Conservation (phyloP, 2,888 invertebrate genomes). For the Nymphalis urticae region DNA sequence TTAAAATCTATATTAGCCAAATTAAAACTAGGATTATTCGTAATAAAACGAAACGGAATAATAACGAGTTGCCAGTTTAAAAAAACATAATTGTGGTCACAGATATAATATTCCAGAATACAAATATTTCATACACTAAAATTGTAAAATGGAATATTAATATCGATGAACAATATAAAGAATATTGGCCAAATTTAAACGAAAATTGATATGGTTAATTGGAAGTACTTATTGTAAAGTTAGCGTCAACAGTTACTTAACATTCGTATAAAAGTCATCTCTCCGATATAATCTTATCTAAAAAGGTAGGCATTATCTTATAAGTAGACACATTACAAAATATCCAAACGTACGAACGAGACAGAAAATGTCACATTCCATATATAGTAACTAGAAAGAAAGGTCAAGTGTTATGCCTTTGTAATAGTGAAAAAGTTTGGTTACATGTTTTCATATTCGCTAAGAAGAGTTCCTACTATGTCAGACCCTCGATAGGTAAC, state of each 20-base stretch:
- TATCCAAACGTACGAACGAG: conserved; percentile 56
- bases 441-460: conserved; percentile 63
- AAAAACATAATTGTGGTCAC: conserved; percentile 32
- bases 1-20: conserved; percentile 77
- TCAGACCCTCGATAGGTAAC: conserved; percentile 45
- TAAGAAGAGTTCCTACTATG: conserved; percentile 60
- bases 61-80: conserved; percentile 53
- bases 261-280: conserved; percentile 81
- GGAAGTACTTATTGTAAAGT: conserved; percentile 77
- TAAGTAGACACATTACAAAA: conserved; percentile 69
- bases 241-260: conserved; percentile 80
- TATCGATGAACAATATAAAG: conserved; percentile 21
- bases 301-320: conserved; percentile 76
- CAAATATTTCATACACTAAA: conserved; percentile 6
- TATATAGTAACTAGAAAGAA: conserved; percentile 50
- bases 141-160: conserved; percentile 23
- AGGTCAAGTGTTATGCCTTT: conserved; percentile 57
- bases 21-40: conserved; percentile 51
- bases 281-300: conserved; percentile 80
- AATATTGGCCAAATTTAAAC: conserved; percentile 37
- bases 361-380: conserved; percentile 63
- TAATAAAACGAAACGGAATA: conserved; percentile 47
- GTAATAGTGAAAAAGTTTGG: conserved; percentile 70
- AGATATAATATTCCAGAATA: conserved; percentile 27
- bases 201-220: conserved; percentile 73